Base-by-base conservation (phyloP, 2,113 vertebrate genomes). In the Nycticorax nycticorax region DNA sequence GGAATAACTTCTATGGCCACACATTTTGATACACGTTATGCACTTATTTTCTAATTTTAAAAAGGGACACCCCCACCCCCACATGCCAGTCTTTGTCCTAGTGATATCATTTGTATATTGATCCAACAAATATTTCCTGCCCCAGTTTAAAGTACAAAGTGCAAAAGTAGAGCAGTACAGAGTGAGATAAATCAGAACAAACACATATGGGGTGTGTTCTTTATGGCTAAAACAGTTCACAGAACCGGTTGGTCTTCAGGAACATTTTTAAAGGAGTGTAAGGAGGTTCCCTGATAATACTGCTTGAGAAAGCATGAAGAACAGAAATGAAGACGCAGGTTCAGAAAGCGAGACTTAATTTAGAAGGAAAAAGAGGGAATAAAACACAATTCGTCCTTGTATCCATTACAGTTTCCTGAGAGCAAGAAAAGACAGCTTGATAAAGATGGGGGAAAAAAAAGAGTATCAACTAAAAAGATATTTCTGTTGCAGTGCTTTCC, bases 111-210 rank as follows among this genome's bases (percentile, higher is more conserved):
- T 92, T 85, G 47, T 89, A 21, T 85, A 64, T n/a, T 64, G 52
- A 67, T 80, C 90, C 8, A 78, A 88, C 57, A 97, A 93, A 96
- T 85, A 64, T 60, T 92, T 63, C 75, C 68, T 96, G 92, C 93
- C 90, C 43, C 55, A 67, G 76, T 82, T 82, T 96, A 95, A 96
- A 96, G 96, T 96, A 87, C 96, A 95, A 97, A 97, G 97, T 96
- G 90, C 96, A 93, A 50, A 88, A 90, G 37, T 69, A 64, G 73
- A 85, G 69, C 35, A 86, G 62, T 71, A 60, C 53, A 69, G 63
- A 69, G 45, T 64, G 71, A 91, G 86, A 96, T 96, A 96, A 96
- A 96, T 94, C 69, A 69, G 91, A 95, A 27, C 92, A 97, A 97
- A 97, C 79, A 97, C 13, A 39, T 78, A 59, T n/a, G 76, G 96